A percentile compares a stretch with the other conserved stretches of the same genome.
Evolutionary conservation across 1,140 invertebrate genomes (phyloP).

Genomic region (Lethocerus indicus): DNA sequence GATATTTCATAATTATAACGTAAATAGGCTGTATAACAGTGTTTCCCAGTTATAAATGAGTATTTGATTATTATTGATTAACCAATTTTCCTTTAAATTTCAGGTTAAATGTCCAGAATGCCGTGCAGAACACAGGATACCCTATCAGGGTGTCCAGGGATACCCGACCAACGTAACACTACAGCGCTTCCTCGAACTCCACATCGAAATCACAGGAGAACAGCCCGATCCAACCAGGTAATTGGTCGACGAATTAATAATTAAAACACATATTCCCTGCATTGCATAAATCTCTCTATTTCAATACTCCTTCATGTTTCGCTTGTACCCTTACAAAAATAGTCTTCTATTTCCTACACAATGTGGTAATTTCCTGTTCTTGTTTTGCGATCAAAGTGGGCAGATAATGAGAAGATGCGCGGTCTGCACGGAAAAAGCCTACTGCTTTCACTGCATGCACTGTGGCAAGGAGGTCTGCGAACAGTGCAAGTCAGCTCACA

Average conservation of each 20-base stretch:
- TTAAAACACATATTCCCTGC: too few relatives aligned
- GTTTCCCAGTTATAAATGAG: too few relatives aligned
- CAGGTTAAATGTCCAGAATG: constrained; percentile 98
- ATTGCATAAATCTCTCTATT: too few relatives aligned
- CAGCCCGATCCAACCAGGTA: constrained; percentile 65
- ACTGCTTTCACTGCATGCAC: constrained; percentile 74
- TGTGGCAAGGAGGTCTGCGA: constrained; percentile 88
- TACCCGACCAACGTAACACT: constrained; percentile 94
- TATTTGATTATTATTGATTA: too few relatives aligned
- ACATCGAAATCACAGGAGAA: constrained; percentile 84
- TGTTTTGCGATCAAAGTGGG: constrained; percentile 21
- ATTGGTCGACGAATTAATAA: too few relatives aligned
- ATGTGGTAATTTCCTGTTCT: background rate
- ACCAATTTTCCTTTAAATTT: constrained; percentile 18
- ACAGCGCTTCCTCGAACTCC: constrained; percentile 85
- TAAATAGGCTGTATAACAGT: too few relatives aligned
- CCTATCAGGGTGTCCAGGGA: constrained; percentile 87
- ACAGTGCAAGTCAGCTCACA: constrained; percentile 82
- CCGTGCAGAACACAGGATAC: constrained; percentile 89
- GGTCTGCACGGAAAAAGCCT: constrained; percentile 89
- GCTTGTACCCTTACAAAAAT: too few relatives aligned
- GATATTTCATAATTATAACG: too few relatives aligned
- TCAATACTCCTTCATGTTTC: too few relatives aligned
- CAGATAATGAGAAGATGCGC: constrained; percentile 73
- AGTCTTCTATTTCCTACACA: too few relatives aligned